Base-by-base conservation (phyloP, 1,140 invertebrate genomes). In the Pseudobourletiella spinata region DNA sequence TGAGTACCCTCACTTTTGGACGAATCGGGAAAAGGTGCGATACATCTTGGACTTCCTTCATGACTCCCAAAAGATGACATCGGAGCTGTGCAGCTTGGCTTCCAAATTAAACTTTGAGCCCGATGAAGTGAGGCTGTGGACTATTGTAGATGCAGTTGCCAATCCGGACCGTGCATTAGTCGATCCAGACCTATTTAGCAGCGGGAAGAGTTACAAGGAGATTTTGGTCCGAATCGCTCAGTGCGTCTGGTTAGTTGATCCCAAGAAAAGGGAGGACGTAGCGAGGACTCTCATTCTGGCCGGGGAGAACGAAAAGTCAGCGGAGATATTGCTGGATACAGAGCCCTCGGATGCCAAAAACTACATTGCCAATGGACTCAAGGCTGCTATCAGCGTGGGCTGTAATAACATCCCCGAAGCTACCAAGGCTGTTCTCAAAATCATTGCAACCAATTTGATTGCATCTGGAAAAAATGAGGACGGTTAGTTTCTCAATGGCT, bases 361-460 rank as follows among this genome's bases (percentile, higher is more conserved):
- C 35, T 69, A 69, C 46, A 58, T 66, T 20, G 22, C 51, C 3
- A 66, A 69, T 48, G 67, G 67, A 56, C 28, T 69, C 25, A 69
- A 69, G 42, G 67, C 67, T 20, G 52, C 48, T 11, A 42, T 69
- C 16, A 20, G 52, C 30, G 67, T 66, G 0, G 67, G 64, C 6
- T 63, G 54, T 16, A 32, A 14, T n/a, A 64, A 52, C 22, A 29
- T 69, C 18, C 67, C 67, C 1, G 67, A 69, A 24, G 43, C 61
- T 2, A 64, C 58, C 1, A 69, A 69, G 39, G 67, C 67, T 55
- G 67, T 69, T 25, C 56, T 69, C 4, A 69, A 69, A 62, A 66
- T 69, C 16, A 59, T 61, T 15, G 67, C 67, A 4, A 69, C 67
- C 2, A 69, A 69, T 48, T 29, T 69, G 18, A 64, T 69, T 29